phyloP scores from a whole-genome alignment of 2,888 invertebrate genomes.

The Drosophila algonquin region DNA sequence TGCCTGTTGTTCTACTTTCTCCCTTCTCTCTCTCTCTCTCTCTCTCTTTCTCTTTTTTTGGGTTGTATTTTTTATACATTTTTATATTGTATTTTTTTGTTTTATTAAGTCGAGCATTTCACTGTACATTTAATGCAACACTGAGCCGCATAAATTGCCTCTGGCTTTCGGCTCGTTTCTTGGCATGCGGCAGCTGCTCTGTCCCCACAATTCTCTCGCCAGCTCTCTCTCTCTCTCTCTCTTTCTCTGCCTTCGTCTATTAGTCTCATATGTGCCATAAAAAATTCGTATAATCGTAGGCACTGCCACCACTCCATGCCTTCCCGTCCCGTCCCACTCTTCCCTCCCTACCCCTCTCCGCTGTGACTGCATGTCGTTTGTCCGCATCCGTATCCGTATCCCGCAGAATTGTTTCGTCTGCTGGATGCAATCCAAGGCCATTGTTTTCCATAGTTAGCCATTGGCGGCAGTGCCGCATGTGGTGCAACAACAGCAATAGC shows the following conservation, averaged over 20 bases:
- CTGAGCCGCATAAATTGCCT: conserved; percentile 75
- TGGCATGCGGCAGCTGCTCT: conserved; percentile 45
- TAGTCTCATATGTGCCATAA: conserved; percentile 78
- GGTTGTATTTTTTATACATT: conserved; percentile 21
- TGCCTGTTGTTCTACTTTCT: conserved; percentile 26
- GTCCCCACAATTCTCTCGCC: conserved; percentile 1
- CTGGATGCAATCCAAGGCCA: conserved; percentile 76
- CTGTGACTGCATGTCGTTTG: conserved; percentile 43
- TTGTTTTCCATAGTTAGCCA: conserved; percentile 71
- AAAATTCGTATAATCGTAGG: conserved; percentile 71
- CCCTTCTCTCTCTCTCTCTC: conserved; percentile 2
- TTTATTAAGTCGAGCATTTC: conserved; percentile 76
- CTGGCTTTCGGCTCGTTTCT: conserved; percentile 47
- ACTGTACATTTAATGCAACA: conserved; percentile 79
- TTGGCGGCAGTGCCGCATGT: conserved; percentile 59
- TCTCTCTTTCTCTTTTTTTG: conserved; percentile 19
- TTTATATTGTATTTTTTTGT: conserved; percentile 30
- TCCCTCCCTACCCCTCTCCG: not conserved
- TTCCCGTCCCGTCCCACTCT: not conserved
- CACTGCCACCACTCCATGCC: conserved; percentile 31
- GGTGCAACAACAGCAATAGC: conserved; percentile 53
- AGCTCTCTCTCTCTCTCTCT: not conserved
- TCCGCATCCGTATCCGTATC: conserved; percentile 45
- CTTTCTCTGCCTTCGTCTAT: conserved; percentile 53
- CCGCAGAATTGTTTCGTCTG: conserved; percentile 49